These are phyloP conservation scores for Armadillidium nasatum DNA, from an alignment of 1,140 invertebrate genomes.

Conservation along the genomic window DNA sequence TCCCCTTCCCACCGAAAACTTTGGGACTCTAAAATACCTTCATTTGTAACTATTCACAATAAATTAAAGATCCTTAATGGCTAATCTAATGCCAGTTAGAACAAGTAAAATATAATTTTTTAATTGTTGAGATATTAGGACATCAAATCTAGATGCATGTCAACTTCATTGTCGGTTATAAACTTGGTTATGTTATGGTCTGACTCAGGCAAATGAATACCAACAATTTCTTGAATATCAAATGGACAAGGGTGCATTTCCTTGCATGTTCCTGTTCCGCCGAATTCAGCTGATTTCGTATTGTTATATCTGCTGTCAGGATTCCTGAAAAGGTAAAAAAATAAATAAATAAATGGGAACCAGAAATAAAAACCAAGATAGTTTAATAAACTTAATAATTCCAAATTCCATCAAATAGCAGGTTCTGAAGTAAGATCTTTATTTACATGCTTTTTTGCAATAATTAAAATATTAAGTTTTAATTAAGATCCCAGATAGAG, in stretches of 20 bases:
- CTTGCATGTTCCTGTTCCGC: slow-evolving; percentile 23
- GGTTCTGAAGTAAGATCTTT: too few relatives aligned
- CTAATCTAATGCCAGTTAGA: too few relatives aligned
- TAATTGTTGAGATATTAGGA: background rate
- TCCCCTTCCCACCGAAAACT: too few relatives aligned
- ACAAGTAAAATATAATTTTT: too few relatives aligned
- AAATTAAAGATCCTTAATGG: too few relatives aligned
- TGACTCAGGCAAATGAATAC: slow-evolving; percentile 17
- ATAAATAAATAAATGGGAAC: too few relatives aligned
- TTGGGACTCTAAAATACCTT: too few relatives aligned
- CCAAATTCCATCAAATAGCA: too few relatives aligned
- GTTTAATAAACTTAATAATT: background rate
- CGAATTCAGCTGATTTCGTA: slow-evolving; percentile 21
- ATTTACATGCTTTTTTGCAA: too few relatives aligned
- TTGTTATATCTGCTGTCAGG: slow-evolving; percentile 31
- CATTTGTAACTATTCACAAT: too few relatives aligned
- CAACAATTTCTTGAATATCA: slow-evolving; percentile 38
- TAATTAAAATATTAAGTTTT: too few relatives aligned
- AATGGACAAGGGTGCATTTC: slow-evolving; percentile 41
- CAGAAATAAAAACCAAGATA: background rate
- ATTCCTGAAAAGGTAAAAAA: slow-evolving; percentile 27
- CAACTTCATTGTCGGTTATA: background rate
- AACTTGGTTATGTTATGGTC: background rate
- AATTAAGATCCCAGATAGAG: too few relatives aligned
- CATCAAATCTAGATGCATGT: background rate